Conservation (phyloP, 2,888 invertebrate genomes). For the Drosophila anceps region DNA sequence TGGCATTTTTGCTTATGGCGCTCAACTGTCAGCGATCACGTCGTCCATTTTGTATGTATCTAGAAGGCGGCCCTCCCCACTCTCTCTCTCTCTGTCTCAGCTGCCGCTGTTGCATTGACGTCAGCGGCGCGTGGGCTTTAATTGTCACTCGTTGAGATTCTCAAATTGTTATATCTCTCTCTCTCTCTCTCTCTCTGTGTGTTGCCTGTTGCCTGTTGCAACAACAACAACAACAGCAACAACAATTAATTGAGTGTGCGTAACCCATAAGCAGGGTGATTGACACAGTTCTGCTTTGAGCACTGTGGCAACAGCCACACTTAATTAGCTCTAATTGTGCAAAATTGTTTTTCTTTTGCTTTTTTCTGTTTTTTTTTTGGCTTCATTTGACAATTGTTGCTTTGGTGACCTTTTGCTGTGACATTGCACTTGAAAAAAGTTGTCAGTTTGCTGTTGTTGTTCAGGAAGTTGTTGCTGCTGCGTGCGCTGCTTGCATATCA, state of each 20-base stretch:
- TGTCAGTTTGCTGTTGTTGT: constrained; percentile 12
- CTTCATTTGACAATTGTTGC: constrained; percentile 1
- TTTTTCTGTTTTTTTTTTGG: background rate
- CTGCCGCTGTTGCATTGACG: constrained; percentile 49
- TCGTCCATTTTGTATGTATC: constrained; percentile 28
- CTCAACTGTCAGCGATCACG: constrained; percentile 49
- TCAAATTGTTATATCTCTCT: constrained; percentile 7
- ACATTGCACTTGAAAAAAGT: constrained; percentile 71
- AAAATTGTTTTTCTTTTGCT: background rate
- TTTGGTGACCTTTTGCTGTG: constrained; percentile 50
- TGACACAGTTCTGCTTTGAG: constrained; percentile 51
- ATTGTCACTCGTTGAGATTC: constrained; percentile 52
- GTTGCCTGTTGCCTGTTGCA: constrained; percentile 16
- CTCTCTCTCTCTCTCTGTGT: background rate
- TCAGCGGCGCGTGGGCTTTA: constrained; percentile 64
- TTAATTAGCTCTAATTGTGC: constrained; percentile 18
- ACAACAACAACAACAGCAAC: constrained; percentile 30
- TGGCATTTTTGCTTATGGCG: background rate
- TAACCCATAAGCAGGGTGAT: constrained; percentile 41
- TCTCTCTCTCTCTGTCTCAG: background rate
- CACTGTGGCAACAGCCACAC: constrained; percentile 12
- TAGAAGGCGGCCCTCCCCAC: background rate
- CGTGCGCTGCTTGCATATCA: constrained; percentile 44
- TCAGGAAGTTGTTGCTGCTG: constrained; percentile 43
- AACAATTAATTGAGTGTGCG: constrained; percentile 40